phyloP scores from a whole-genome alignment of 2,797 vertebrate species.

The Danio albolineatus region DNA sequence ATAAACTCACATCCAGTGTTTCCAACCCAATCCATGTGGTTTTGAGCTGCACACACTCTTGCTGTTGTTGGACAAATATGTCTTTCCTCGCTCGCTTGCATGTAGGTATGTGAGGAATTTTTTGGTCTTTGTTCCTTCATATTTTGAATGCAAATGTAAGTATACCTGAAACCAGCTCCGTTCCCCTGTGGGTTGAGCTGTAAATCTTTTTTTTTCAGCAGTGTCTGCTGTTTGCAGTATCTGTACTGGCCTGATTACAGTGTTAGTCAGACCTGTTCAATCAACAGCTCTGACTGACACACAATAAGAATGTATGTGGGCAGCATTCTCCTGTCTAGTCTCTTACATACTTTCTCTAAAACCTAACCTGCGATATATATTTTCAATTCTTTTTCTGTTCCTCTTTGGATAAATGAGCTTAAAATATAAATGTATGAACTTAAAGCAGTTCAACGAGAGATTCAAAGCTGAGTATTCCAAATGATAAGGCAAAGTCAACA shows the following conservation, averaged over 20 bases:
- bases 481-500: background rate
- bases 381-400: background rate
- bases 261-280: background rate
- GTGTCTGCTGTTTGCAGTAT: background rate
- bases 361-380: background rate
- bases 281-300: constrained; percentile 16
- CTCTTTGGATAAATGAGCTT: background rate
- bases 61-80: no score
- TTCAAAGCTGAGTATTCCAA: background rate
- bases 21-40: background rate
- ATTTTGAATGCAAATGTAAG: constrained; percentile 9
- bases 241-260: background rate
- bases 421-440: background rate
- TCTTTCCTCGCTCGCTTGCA: background rate
- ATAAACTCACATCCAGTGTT: background rate
- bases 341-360: background rate
- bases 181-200: constrained; percentile 13
- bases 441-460: background rate
- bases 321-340: constrained; percentile 7
- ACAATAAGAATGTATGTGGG: background rate
- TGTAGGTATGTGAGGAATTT: constrained; percentile 33
- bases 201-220: constrained; percentile 4
- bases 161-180: constrained; percentile 10
- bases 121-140: constrained; percentile 18
- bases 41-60: background rate